Conservation (phyloP, 2,113 vertebrate species). For the Lampris incognitus region DNA sequence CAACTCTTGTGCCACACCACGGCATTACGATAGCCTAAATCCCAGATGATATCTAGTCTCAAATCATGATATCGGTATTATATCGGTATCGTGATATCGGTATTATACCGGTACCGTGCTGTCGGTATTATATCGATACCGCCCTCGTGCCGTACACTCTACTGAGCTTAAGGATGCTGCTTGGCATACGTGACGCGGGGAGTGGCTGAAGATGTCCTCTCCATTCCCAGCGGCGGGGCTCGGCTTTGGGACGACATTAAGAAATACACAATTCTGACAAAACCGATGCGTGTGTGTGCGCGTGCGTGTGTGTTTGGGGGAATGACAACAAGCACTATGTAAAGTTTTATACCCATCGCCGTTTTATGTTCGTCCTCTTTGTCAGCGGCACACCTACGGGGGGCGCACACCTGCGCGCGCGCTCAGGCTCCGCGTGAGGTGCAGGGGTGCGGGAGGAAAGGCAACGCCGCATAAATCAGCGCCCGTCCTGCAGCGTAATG, state of each 20-base stretch:
- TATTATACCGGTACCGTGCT: too few relatives aligned
- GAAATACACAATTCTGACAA: neutral
- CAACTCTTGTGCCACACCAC: too few relatives aligned
- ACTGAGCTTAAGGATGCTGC: conserved; percentile 53
- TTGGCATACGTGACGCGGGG: conserved; percentile 62
- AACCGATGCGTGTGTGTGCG: conserved; percentile 35
- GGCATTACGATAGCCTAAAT: too few relatives aligned
- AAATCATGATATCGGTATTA: too few relatives aligned
- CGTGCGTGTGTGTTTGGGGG: conserved; percentile 26
- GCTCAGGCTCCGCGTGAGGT: neutral
- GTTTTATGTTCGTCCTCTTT: conserved; percentile 6
- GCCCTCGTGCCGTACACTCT: too few relatives aligned
- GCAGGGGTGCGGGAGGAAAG: too few relatives aligned
- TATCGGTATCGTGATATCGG: too few relatives aligned
- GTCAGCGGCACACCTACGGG: conserved; percentile 7
- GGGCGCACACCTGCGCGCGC: neutral
- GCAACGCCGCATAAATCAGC: neutral
- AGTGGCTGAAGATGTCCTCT: conserved; percentile 66
- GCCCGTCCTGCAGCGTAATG: conserved; percentile 18
- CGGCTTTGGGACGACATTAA: neutral
- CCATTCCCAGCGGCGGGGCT: conserved; percentile 41
- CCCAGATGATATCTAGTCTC: too few relatives aligned
- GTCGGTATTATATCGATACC: too few relatives aligned
- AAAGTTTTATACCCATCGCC: conserved; percentile 11
- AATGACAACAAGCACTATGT: conserved; percentile 29